phyloP scores from a whole-genome alignment of 2,113 vertebrate species.

The Amblyornis subalaris region DNA sequence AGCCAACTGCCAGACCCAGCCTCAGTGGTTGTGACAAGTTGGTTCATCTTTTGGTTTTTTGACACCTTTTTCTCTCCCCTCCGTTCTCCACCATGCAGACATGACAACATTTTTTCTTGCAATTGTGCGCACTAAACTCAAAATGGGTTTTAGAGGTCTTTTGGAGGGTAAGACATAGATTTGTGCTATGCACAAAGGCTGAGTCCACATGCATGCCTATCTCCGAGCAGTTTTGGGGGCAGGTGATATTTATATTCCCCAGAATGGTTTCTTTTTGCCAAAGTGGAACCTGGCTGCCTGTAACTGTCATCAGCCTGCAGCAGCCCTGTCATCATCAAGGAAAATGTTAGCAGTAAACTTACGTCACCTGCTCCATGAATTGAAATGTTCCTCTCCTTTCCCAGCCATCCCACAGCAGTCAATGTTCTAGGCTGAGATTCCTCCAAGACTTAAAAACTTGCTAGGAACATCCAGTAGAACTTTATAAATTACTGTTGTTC shows the following conservation, averaged over 20 bases:
- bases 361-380: background rate
- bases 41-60: background rate
- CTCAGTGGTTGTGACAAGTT: background rate
- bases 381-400: background rate
- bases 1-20: conserved; percentile 31
- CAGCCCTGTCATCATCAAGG: background rate
- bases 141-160: background rate
- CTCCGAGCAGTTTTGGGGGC: background rate
- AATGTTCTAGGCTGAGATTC: background rate
- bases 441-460: background rate
- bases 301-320: background rate
- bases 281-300: background rate
- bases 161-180: background rate
- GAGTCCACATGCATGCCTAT: background rate
- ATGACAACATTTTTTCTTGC: background rate
- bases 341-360: background rate
- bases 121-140: background rate
- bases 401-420: background rate
- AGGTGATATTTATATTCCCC: background rate
- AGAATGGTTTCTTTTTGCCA: background rate
- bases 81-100: accelerated
- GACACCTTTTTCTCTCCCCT: background rate
- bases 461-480: background rate
- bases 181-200: background rate
- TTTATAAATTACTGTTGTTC: background rate